Percentiles rank a stretch among this genome's conserved stretches.
Evolutionary conservation across 2,888 invertebrate species (phyloP).

Genomic region (Napeogenes inachia): DNA sequence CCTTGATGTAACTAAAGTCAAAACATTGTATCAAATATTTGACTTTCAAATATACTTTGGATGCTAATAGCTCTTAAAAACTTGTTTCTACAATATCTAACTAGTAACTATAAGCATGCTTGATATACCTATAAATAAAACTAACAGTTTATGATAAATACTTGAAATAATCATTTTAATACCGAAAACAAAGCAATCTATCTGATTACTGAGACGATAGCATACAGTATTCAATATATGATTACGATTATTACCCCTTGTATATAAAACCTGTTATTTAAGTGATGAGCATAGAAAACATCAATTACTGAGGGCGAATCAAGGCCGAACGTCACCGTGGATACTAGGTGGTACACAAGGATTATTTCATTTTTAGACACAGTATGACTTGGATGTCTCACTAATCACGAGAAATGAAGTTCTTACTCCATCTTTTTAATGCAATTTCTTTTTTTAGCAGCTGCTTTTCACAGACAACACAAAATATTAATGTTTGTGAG

Average conservation of each 20-base stretch:
- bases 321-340: conserved; percentile 69
- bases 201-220: not conserved
- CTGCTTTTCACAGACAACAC: conserved; percentile 78
- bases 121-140: no score
- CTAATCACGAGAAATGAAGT: conserved; percentile 32
- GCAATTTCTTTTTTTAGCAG: conserved; percentile 39
- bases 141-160: no score
- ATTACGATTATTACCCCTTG: conserved; percentile 7
- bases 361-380: conserved; percentile 24
- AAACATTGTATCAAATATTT: no score
- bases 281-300: conserved; percentile 47
- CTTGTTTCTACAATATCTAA: no score
- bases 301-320: conserved; percentile 53
- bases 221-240: conserved; percentile 6
- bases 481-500: conserved; percentile 86
- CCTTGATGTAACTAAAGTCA: no score
- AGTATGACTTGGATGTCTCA: conserved; percentile 15
- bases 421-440: conserved; percentile 35
- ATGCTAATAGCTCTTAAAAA: no score
- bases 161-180: not conserved
- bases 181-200: conserved; percentile 2
- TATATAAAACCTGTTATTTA: conserved; percentile 31
- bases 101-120: no score
- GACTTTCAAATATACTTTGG: no score
- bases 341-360: conserved; percentile 49